A percentile compares a stretch with the other conserved stretches of the same genome.
phyloP scores from a whole-genome alignment of 2,797 vertebrate genomes.

The Xenops minutus region DNA sequence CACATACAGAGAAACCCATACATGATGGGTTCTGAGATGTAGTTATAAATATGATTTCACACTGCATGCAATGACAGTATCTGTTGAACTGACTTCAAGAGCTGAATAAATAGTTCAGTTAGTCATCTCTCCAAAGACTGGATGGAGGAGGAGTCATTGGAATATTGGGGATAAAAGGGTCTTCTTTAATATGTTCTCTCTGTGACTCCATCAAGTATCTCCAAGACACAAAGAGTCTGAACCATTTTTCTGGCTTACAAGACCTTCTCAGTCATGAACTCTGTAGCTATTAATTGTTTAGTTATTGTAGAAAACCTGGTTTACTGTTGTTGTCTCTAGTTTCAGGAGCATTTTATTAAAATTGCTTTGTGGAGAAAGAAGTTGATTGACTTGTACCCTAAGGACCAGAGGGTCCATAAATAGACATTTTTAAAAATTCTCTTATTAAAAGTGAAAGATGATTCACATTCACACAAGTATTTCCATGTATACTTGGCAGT shows the following conservation, averaged over 20 bases:
- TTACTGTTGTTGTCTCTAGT: background rate
- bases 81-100: background rate
- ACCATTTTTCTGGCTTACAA: background rate
- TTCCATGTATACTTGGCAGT: background rate
- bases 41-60: background rate
- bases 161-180: background rate
- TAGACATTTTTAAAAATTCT: background rate
- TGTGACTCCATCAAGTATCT: background rate
- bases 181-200: background rate
- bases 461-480: background rate
- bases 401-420: background rate
- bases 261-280: background rate
- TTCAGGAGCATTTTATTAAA: background rate
- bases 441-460: background rate
- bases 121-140: background rate
- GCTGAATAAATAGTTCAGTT: background rate
- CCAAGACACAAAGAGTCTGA: background rate
- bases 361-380: background rate
- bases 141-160: background rate
- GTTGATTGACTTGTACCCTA: fast-evolving
- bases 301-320: background rate
- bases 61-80: background rate
- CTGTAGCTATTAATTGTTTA: background rate
- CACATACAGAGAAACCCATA: background rate
- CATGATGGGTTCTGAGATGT: background rate